Base-by-base conservation (phyloP, 1,140 invertebrate genomes). In the Drosophila mayri region DNA sequence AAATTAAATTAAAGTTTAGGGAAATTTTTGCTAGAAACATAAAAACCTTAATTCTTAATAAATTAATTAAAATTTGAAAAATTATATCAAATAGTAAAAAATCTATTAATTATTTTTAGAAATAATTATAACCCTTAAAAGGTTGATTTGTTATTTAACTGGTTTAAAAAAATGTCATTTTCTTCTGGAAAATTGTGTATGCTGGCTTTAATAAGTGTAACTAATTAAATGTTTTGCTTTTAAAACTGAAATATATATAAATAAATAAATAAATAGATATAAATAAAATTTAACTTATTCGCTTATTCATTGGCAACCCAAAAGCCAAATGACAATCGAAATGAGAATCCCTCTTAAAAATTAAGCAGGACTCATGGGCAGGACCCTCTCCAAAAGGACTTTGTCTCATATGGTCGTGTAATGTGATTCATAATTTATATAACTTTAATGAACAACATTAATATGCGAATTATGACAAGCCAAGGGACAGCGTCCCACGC, bases 381-480 rank as follows among this genome's bases (percentile, higher is more conserved):
- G 25, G n/a, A 14, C 14, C 14, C 20, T 35, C n/a, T 35, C 10
- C 14, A 25, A 47, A 43, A 47, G 46, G 72, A 64, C 64, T 71
- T 49, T 61, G 44, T 25, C 46, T 81, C 65, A 81, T 80, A 60
- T 72, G 71, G 55, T 63, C 78, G 49, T 81, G 78, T 85, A 58
- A 78, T 71, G 71, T 73, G 85, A 90, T 84, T 90, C 76, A 88
- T 88, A 85, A 88, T 90, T 88, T 90, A 88, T 90, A 85, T 75
- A 80, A 88, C 77, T 90, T 88, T 88, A 88, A 88, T 90, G 85
- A 88, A 88, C 73, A 90, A 64, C 84, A 88, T 90, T 85, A 90
- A 90, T 90, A 88, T 90, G 85, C 83, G 66, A 79, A 87, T 79
- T 86, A 76, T 79, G 84, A 76, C 83, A 79, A 76, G 54, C 61